A percentile compares a stretch with the other conserved stretches of the same genome.
Conservation (phyloP, 2,888 invertebrate species). For the Bombyx huttoni region DNA sequence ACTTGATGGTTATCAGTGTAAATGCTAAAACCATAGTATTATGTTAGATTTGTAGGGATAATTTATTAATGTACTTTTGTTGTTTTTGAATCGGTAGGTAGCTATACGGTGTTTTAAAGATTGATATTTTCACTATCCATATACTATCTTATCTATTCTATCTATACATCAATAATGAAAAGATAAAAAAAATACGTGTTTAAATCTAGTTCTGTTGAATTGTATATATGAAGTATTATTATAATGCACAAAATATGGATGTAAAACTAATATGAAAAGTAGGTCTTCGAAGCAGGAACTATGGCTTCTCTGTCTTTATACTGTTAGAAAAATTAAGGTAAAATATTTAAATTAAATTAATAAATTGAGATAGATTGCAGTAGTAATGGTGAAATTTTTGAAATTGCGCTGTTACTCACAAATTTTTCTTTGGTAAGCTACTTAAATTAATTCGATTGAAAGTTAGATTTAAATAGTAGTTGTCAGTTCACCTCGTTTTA, state of each 20-base stretch:
- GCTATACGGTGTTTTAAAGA: neutral
- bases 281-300: neutral
- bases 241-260: neutral
- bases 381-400: neutral
- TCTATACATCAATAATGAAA: no score
- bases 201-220: no score
- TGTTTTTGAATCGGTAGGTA: neutral
- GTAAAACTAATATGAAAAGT: neutral
- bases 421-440: neutral
- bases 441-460: neutral
- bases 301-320: neutral
- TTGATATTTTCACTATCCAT: neutral
- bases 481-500: neutral
- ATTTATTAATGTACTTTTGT: neutral
- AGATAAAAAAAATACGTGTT: no score
- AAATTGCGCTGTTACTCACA: neutral
- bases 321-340: neutral
- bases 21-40: neutral
- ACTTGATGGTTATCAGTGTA: neutral
- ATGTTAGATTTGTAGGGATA: neutral
- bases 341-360: neutral
- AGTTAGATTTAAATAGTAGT: neutral
- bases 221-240: neutral
- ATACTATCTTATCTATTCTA: no score
- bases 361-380: neutral